Evolutionary conservation across 2,113 vertebrate genomes (phyloP).

Genomic region (Sebastes fasciatus): DNA sequence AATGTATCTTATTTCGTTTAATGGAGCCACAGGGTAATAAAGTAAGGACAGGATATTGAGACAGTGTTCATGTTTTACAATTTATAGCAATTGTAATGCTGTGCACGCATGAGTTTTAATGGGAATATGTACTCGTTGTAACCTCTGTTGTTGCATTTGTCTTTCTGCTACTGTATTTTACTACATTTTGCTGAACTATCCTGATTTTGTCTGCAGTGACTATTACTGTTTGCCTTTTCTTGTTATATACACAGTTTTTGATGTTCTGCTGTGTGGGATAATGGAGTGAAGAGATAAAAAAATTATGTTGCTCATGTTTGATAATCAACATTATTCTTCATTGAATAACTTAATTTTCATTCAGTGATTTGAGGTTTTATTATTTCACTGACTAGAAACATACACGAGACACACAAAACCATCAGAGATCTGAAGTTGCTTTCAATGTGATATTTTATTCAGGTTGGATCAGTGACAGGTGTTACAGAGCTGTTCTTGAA

Average conservation of each 20-base stretch:
- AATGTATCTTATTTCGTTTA: too few relatives aligned
- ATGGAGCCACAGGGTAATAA: too few relatives aligned
- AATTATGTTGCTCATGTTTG: background rate
- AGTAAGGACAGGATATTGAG: too few relatives aligned
- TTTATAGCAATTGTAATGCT: too few relatives aligned
- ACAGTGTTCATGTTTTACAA: too few relatives aligned
- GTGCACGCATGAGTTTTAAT: background rate
- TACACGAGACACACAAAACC: background rate
- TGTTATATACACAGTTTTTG: background rate
- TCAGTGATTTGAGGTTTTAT: background rate
- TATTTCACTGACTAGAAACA: background rate
- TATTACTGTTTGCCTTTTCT: background rate
- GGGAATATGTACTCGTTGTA: background rate
- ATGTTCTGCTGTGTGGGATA: background rate
- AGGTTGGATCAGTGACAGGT: background rate
- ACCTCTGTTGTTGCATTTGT: background rate
- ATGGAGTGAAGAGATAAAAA: background rate
- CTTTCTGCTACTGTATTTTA: background rate
- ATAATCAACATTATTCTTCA: background rate
- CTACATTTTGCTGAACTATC: background rate
- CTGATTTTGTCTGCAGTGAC: background rate
- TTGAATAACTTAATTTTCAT: background rate
- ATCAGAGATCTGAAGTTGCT: conserved; percentile 2
- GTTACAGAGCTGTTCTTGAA: conserved; percentile 41
- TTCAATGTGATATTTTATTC: conserved; percentile 40